These are phyloP conservation scores for Glareola pratincola DNA, from an alignment of 2,113 vertebrate species.

Conservation along the genomic window DNA sequence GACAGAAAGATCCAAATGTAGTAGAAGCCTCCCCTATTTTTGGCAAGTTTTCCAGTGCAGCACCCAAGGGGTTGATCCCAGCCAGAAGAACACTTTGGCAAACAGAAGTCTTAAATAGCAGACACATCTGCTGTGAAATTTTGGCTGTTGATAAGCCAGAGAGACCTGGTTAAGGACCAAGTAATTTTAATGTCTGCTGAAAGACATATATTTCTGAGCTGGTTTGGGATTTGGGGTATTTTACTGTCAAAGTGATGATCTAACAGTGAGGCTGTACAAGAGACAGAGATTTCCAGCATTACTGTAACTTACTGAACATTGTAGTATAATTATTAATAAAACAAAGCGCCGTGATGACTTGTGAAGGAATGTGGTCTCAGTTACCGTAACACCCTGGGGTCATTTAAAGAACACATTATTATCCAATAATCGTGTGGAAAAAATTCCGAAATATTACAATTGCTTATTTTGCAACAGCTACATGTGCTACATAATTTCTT, in stretches of 20 bases:
- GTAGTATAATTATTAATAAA: not conserved
- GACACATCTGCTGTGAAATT: constrained; percentile 37
- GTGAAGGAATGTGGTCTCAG: constrained; percentile 30
- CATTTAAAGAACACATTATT: not conserved
- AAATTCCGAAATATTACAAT: not conserved
- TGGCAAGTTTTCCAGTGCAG: not conserved
- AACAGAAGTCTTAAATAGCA: constrained; percentile 27
- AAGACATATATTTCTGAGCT: not conserved
- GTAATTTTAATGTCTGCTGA: constrained; percentile 11
- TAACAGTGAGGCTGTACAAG: not conserved
- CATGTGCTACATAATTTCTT: not conserved
- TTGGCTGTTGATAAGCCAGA: constrained; percentile 39
- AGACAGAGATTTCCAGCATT: not conserved
- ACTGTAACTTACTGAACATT: not conserved
- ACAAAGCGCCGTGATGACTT: not conserved
- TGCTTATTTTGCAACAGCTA: constrained; percentile 3
- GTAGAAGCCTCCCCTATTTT: not conserved
- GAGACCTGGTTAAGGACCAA: not conserved
- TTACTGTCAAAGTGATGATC: constrained; percentile 13
- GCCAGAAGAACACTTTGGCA: constrained; percentile 49
- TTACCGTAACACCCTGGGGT: constrained; percentile 2
- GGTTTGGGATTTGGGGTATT: not conserved
- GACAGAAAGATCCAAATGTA: not conserved
- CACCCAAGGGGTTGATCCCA: not conserved
- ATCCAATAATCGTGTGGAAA: not conserved